Base-by-base conservation (phyloP, 2,888 invertebrate genomes). In the Punctoribates punctum region DNA sequence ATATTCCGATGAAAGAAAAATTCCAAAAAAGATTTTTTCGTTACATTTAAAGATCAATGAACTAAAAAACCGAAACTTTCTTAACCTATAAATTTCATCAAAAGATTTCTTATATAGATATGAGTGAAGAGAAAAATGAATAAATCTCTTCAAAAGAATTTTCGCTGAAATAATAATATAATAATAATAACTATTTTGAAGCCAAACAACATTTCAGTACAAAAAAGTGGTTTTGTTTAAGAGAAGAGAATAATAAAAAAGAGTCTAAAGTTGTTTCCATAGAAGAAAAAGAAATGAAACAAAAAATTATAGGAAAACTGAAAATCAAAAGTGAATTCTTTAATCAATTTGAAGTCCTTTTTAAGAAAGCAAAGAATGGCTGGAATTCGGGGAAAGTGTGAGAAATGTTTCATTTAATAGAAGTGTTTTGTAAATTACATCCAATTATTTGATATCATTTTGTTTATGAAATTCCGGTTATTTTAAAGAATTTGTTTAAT, bases 81-180 rank as follows among this genome's bases (percentile, higher is more conserved):
- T 67, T 67, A 67, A 67, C 67, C 67, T 67, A 67, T 67, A 67
- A 67, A 67, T 67, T 67, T 34, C 29, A 60, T 60, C 60, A 60
- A 60, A 60, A 60, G 60, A 60, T 60, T 60, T 60, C 29, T 27
- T 60, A 60, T 17, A 60, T 60, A 60, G 60, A 60, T 60, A 60
- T 60, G 60, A 60, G 17, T 13, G 57, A 23, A 51, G 57, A 60
- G 42, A 60, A 60, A 60, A 29, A 15, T 60, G 60, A 60, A 60
- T 60, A 60, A 60, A 60, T 60, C 20, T 60, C 1, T 29, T 1
- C 8, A 60, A 60, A 60, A 29, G 17, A 27, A 29, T 60, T 57
- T 57, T 57, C 23, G 20, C 13, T 23, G 8, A 23, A 23, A 23
- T 57, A 57, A 57, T 57, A 57, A 27, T 42, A 42, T 60, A 60